Evolutionary conservation across 2,797 vertebrate genomes (phyloP).

Genomic region (Syngnathus acus): DNA sequence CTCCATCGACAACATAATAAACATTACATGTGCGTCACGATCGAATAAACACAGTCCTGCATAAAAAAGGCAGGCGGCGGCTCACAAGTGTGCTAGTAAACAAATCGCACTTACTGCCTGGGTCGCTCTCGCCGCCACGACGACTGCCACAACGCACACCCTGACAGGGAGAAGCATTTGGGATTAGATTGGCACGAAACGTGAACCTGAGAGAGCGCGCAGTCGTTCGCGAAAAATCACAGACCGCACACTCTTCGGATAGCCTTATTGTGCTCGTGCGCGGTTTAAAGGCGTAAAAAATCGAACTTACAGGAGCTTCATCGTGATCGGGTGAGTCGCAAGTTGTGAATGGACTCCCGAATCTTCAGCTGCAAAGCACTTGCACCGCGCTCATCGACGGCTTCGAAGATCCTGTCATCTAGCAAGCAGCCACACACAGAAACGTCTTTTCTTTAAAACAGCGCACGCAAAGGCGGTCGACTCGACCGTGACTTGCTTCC

Average conservation of each 20-base stretch:
- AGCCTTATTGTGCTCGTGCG: too few relatives aligned
- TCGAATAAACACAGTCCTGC: not conserved
- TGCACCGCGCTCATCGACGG: constrained; percentile 64
- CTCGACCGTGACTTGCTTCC: not conserved
- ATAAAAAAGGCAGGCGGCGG: not conserved
- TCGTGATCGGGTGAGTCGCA: constrained; percentile 44
- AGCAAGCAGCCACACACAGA: constrained; percentile 38
- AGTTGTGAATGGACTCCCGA: constrained; percentile 36
- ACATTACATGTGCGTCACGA: not conserved
- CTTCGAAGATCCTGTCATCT: constrained; percentile 56
- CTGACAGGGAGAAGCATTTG: constrained; percentile 39
- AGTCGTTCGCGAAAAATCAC: too few relatives aligned
- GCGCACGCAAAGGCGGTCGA: not conserved
- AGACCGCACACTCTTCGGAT: too few relatives aligned
- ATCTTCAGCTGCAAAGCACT: constrained; percentile 53
- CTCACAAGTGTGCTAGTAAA: constrained; percentile 15
- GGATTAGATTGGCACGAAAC: not conserved
- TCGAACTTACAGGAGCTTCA: constrained; percentile 61
- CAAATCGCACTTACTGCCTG: constrained; percentile 67
- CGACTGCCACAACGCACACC: constrained; percentile 42
- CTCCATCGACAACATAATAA: not conserved
- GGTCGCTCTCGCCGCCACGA: constrained; percentile 38
- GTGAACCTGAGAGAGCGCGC: too few relatives aligned
- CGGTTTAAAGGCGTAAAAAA: not conserved
- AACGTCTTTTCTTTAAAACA: constrained; percentile 16